phyloP scores from a whole-genome alignment of 2,113 vertebrate genomes.

The Mellivora capensis region DNA sequence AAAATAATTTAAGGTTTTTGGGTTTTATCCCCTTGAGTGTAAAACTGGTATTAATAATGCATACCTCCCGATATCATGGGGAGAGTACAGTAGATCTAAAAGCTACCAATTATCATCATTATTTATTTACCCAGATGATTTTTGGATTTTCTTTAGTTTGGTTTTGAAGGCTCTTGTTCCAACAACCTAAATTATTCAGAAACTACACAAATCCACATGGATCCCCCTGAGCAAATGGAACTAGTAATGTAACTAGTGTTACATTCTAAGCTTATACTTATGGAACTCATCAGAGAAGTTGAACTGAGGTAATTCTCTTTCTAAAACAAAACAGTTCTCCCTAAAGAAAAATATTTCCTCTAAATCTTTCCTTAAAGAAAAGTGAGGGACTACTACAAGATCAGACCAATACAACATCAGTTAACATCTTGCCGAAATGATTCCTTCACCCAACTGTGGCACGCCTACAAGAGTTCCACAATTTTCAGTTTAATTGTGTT shows the following conservation, averaged over 20 bases:
- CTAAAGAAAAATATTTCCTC: constrained; percentile 18
- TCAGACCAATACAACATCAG: not conserved
- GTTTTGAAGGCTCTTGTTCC: not conserved
- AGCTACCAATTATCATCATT: not conserved
- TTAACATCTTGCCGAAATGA: not conserved
- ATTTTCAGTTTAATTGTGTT: not conserved
- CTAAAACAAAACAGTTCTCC: not conserved
- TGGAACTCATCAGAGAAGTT: not conserved
- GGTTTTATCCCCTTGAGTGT: not conserved
- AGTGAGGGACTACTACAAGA: not conserved
- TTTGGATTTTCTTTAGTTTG: not conserved
- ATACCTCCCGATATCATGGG: not conserved
- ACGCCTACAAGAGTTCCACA: not conserved
- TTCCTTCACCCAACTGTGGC: not conserved
- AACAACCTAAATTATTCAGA: not conserved
- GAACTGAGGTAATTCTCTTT: not conserved
- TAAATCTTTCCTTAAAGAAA: not conserved
- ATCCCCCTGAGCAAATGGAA: not conserved
- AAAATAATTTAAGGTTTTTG: constrained; percentile 5
- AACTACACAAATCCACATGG: not conserved
- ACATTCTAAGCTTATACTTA: not conserved
- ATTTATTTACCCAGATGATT: not conserved
- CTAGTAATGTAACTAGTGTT: not conserved
- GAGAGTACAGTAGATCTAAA: not conserved
- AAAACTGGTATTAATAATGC: not conserved